Base-by-base conservation (phyloP, 1,140 invertebrate genomes). In the Pseudomyrmex pallidus region DNA sequence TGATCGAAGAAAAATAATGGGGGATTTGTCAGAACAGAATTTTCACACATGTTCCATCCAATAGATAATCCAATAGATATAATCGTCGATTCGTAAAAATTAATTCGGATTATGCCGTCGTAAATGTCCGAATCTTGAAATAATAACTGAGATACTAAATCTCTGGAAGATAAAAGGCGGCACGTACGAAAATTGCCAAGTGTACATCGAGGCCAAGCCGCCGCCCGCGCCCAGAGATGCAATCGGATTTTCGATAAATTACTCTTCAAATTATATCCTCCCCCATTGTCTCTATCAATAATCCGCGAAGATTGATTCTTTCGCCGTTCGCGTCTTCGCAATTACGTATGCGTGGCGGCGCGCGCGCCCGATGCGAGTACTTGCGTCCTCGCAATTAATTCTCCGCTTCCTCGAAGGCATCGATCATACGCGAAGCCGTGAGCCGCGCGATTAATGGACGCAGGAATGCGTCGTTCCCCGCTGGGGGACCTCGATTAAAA, bases 301-400 rank as follows among this genome's bases (percentile, higher is more conserved):
- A 87, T 86, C 82, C 63, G 54, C 22, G 52, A 89, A 83, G 76
- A 80, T 80, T 80, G 76, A 86, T 86, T 74, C 83, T 74, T 72
- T 46, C 44, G 50, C 54, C 74, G 54, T 74, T 20, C 76, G 54
- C 22, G 52, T 74, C 35, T 57, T 78, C 72, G 61, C 73, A 54
- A 82, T 83, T 73, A 64, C 22, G 77, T 80, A 67, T 64, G 78
- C 82, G 83, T 59, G 46, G 46, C 61, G 72, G 84, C 63, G 78
- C 78, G 78, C 70, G 68, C 73, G 78, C 70, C 57, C 73, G 48
- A 70, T 56, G 70, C 62, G 74, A 76, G 52, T 74, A 54, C 57
- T 67, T 83, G 88, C 87, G 89, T 88, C 89, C 85, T 87, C 82
- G 89, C 91, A 91, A 93, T 92, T 92, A 93, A 92, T 93, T 93